Evolutionary conservation across 2,113 vertebrate species (phyloP).

Genomic region (Psilopogon haemacephalus): DNA sequence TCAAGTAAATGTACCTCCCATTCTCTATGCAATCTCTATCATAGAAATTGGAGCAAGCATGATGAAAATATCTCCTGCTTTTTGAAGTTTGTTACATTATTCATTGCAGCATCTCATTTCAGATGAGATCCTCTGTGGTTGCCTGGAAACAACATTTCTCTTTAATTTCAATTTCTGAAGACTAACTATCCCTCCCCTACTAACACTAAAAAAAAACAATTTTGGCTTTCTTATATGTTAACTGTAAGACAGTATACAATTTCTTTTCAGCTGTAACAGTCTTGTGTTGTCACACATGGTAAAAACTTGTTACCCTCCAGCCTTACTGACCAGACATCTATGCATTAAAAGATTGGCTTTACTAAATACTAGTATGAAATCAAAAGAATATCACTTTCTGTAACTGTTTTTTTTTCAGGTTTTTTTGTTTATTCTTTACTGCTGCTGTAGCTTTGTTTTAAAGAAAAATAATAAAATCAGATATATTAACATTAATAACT

Average conservation of each 20-base stretch:
- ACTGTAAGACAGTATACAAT: neutral
- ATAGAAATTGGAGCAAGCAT: neutral
- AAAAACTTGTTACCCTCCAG: neutral
- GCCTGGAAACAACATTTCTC: neutral
- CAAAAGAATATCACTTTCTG: neutral
- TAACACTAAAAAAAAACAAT: neutral
- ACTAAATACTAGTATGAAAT: neutral
- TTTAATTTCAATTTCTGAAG: neutral
- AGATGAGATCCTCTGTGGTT: neutral
- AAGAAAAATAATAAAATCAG: neutral
- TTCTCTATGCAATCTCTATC: neutral
- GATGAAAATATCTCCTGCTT: neutral
- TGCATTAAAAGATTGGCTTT: neutral
- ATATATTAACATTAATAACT: neutral
- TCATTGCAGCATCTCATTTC: neutral
- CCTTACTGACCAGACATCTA: neutral
- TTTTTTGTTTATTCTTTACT: neutral
- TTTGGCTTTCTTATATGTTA: neutral
- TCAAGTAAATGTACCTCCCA: neutral
- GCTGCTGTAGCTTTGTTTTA: neutral
- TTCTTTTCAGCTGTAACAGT: neutral
- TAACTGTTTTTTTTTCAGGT: neutral
- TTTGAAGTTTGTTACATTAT: neutral
- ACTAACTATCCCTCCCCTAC: neutral
- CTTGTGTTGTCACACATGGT: fast-evolving